Conservation (phyloP, 2,888 invertebrate genomes). For the Amphipyra berbera region DNA sequence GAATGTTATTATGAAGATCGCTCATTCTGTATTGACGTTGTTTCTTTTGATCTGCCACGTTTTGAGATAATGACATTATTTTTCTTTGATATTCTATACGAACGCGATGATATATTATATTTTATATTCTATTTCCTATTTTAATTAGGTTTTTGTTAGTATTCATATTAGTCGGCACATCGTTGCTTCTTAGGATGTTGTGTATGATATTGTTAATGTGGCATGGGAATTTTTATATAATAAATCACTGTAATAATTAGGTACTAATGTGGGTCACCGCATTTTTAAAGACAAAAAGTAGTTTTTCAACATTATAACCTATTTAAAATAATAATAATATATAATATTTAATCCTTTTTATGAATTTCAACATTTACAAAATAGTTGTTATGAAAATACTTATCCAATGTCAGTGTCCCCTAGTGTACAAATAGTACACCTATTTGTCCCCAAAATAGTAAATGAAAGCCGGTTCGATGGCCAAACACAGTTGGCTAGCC, state of each 20-base stretch:
- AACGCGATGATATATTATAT: constrained; percentile 63
- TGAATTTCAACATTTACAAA: no score
- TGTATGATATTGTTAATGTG: constrained; percentile 23
- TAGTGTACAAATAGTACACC: constrained; percentile 6
- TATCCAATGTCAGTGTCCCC: no score
- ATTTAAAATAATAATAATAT: no score
- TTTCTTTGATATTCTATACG: constrained; percentile 79
- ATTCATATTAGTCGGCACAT: constrained; percentile 36
- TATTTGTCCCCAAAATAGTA: constrained; percentile 34
- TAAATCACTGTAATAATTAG: no score
- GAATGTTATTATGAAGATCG: constrained; percentile 62
- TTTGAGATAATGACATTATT: constrained; percentile 82
- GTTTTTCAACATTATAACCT: no score
- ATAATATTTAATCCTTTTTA: no score
- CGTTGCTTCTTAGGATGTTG: constrained; percentile 16
- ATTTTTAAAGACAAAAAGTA: not conserved
- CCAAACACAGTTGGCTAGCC: constrained; percentile 25
- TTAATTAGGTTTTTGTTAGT: constrained; percentile 58
- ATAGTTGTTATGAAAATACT: no score
- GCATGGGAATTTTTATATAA: constrained; percentile 7
- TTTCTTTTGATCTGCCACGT: constrained; percentile 77
- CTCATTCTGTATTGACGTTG: constrained; percentile 77
- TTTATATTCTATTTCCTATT: constrained; percentile 62
- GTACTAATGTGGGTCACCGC: no score
- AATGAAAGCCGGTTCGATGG: constrained; percentile 19